Conservation (phyloP, 2,797 vertebrate species). For the Hoplostethus atlanticus region DNA sequence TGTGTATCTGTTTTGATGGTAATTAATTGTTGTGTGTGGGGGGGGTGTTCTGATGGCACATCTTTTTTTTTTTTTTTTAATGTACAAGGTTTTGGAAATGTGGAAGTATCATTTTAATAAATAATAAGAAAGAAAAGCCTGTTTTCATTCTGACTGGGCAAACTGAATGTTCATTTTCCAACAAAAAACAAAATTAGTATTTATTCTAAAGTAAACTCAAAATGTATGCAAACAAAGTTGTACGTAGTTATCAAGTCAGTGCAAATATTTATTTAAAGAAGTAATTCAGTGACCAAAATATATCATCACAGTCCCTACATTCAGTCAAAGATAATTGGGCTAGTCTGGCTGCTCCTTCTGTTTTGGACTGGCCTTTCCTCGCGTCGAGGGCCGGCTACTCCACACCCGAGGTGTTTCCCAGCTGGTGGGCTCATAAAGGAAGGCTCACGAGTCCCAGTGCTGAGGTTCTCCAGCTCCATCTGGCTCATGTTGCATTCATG, state of each 20-base stretch:
- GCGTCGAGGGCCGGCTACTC: neutral
- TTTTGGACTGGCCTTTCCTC: conserved; percentile 13
- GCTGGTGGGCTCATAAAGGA: conserved; percentile 49
- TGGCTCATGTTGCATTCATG: conserved; percentile 2
- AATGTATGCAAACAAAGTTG: conserved; percentile 1
- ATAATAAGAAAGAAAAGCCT: conserved; percentile 14
- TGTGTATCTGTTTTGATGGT: conserved; percentile 7
- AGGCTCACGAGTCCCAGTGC: conserved; percentile 51
- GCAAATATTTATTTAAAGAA: conserved; percentile 3
- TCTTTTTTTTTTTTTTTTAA: neutral
- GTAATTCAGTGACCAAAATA: neutral
- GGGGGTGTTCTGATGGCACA: neutral
- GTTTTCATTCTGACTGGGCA: conserved; percentile 6
- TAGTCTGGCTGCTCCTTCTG: conserved; percentile 42
- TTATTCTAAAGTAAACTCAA: conserved; percentile 13
- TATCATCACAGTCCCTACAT: neutral
- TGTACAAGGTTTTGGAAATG: neutral
- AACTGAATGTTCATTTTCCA: neutral
- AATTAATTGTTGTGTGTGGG: conserved; percentile 5
- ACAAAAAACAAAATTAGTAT: neutral
- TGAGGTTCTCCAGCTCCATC: neutral
- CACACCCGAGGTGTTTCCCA: neutral
- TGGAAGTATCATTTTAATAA: conserved; percentile 45
- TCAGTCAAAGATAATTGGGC: too few species aligned
- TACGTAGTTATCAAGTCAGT: neutral